Conservation (phyloP, 1,140 invertebrate species). For the Steinernema khuongi region DNA sequence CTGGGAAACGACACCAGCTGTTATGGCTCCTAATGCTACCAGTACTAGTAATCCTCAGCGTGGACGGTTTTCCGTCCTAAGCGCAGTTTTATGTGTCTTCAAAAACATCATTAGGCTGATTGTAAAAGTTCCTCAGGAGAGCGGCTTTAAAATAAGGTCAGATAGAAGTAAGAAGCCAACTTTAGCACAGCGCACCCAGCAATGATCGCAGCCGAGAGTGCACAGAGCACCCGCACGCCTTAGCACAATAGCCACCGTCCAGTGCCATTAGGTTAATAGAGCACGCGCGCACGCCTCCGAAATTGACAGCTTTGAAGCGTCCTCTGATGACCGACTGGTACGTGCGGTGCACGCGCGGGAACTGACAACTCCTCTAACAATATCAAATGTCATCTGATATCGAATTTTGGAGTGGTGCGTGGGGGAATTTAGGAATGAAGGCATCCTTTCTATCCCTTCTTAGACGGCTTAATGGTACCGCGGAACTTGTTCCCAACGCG, state of each 20-base stretch:
- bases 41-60: no score
- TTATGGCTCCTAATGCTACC: no score
- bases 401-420: background rate
- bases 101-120: no score
- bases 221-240: background rate
- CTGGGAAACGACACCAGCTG: no score
- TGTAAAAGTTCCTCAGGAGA: no score
- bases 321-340: background rate
- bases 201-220: background rate
- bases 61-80: no score
- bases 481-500: background rate
- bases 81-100: no score
- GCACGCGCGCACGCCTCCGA: background rate
- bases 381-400: conserved; percentile 13
- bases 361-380: background rate
- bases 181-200: no score
- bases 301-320: background rate
- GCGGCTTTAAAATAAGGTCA: no score
- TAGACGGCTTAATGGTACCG: background rate
- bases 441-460: background rate
- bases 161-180: no score
- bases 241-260: background rate
- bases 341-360: background rate
- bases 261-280: background rate
- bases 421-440: background rate